Evolutionary conservation across 92 coral and sea anemone genomes (phyloP).

Genomic region (Epizoanthus ramosus): DNA sequence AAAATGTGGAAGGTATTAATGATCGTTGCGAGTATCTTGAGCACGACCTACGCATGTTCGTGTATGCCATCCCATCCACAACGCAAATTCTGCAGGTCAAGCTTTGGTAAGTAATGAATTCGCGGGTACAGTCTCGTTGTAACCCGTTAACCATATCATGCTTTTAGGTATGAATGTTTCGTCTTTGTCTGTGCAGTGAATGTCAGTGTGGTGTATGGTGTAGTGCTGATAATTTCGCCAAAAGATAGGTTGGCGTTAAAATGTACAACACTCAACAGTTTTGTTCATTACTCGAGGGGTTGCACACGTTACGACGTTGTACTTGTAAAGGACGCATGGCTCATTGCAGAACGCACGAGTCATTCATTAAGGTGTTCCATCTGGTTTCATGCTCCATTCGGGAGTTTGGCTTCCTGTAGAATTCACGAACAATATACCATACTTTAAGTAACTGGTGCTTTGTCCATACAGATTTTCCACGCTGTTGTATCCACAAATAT

Average conservation of each 20-base stretch:
- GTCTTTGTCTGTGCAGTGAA: too few relatives aligned
- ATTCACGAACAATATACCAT: constrained; percentile 8
- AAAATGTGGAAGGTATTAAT: constrained; percentile 14
- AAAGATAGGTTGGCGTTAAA: not conserved
- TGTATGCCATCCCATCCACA: constrained; percentile 94
- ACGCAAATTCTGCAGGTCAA: constrained; percentile 86
- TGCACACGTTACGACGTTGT: not conserved
- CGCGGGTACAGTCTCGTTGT: too few relatives aligned
- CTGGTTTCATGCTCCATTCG: not conserved
- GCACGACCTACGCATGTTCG: constrained; percentile 64
- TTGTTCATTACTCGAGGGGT: not conserved
- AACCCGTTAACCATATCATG: too few relatives aligned
- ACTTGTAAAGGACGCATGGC: not conserved
- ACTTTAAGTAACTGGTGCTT: not conserved
- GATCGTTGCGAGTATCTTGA: not conserved
- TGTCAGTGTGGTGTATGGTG: too few relatives aligned
- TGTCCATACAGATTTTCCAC: not conserved
- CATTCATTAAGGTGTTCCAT: not conserved
- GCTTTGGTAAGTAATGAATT: constrained; percentile 74
- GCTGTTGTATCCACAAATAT: not conserved
- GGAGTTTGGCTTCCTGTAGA: constrained; percentile 5
- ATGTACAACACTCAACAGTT: not conserved
- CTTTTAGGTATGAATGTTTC: too few relatives aligned
- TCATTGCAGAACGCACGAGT: not conserved
- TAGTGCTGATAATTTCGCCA: not conserved